phyloP scores from a whole-genome alignment of 2,888 invertebrate species.

The Arrhopalites spinosus region DNA sequence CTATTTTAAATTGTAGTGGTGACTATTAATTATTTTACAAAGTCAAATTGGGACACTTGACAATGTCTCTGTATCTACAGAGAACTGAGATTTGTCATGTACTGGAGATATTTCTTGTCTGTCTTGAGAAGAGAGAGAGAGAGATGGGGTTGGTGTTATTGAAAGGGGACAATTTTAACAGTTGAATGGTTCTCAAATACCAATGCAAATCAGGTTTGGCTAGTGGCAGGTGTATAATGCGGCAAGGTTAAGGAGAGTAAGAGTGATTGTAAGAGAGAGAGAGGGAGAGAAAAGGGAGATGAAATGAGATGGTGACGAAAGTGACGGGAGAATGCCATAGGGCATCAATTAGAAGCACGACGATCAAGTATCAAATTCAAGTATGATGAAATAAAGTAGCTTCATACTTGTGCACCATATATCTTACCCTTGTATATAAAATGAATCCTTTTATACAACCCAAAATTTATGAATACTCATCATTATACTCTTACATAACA shows the following conservation, averaged over 20 bases:
- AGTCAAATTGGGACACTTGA: no score
- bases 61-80: no score
- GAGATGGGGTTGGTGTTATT: background rate
- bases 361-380: slow-evolving; percentile 5
- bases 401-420: background rate
- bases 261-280: background rate
- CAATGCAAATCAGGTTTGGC: no score
- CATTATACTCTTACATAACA: no score
- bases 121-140: background rate
- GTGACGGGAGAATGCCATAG: background rate
- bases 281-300: background rate
- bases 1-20: no score
- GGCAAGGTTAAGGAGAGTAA: background rate
- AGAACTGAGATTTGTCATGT: no score
- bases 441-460: no score
- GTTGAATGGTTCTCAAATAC: no score
- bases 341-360: slow-evolving; percentile 19
- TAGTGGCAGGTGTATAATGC: slow-evolving; percentile 1
- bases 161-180: background rate
- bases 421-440: no score
- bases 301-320: background rate
- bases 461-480: no score
- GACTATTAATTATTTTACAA: no score
- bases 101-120: background rate
- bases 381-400: background rate